Evolutionary conservation across 2,113 vertebrate genomes (phyloP).

Genomic region (Syrrhaptes paradoxus): DNA sequence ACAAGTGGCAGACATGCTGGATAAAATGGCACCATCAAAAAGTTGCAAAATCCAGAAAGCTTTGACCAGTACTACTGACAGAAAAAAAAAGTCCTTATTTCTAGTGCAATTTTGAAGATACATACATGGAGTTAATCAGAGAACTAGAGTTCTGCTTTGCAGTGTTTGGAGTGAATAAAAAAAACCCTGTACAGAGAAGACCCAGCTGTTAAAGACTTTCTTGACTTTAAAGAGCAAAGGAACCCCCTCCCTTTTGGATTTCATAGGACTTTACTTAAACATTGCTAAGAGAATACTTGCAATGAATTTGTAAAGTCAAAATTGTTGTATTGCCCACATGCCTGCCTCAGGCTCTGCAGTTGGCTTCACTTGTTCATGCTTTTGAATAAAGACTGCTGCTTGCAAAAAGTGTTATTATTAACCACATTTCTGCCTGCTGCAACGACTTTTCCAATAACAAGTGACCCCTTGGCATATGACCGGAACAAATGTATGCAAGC

Average conservation of each 20-base stretch:
- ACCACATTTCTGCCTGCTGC: not conserved
- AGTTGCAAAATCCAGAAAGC: not conserved
- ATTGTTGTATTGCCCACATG: not conserved
- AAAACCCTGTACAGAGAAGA: not conserved
- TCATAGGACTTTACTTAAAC: not conserved
- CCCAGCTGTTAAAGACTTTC: not conserved
- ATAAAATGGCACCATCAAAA: not conserved
- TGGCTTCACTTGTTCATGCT: conserved; percentile 8
- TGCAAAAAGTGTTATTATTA: not conserved
- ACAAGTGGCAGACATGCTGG: not conserved
- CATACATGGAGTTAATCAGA: not conserved
- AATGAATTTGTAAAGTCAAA: not conserved
- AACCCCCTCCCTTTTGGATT: not conserved
- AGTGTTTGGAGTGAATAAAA: not conserved
- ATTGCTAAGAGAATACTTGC: not conserved
- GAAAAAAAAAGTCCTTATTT: not conserved
- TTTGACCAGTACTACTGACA: not conserved
- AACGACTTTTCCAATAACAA: not conserved
- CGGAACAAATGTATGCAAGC: not conserved
- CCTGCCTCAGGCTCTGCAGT: not conserved
- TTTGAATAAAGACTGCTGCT: not conserved
- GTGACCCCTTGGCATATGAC: not conserved
- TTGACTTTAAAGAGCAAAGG: not conserved
- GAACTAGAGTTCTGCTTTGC: not conserved
- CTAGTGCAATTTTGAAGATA: not conserved